phyloP scores from a whole-genome alignment of 1,140 invertebrate genomes.

The Coenobita brevimanus region DNA sequence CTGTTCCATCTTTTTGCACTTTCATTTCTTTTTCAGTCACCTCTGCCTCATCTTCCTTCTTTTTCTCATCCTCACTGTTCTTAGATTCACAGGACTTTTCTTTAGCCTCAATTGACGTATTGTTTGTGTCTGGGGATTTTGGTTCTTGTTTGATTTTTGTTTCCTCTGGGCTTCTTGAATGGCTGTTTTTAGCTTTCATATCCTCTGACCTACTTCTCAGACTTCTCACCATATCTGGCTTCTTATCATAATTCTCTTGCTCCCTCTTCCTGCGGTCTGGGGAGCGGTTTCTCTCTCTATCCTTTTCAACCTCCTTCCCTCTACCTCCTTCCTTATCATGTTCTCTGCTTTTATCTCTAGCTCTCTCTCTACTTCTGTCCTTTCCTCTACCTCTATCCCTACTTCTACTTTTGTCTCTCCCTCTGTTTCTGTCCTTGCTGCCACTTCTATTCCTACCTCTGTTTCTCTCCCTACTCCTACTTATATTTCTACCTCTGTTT shows the following conservation, averaged over 20 bases:
- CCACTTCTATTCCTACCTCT: not conserved
- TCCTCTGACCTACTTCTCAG: too few relatives aligned
- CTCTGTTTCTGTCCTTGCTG: not conserved
- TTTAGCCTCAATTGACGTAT: constrained; percentile 5
- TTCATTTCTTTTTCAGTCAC: constrained; percentile 25
- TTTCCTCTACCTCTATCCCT: too few relatives aligned
- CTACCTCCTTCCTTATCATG: too few relatives aligned
- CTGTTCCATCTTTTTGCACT: constrained; percentile 43
- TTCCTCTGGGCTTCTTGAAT: constrained; percentile 10
- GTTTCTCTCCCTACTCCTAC: constrained; percentile 38
- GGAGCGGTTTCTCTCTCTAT: constrained; percentile 8
- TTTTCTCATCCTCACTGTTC: not conserved
- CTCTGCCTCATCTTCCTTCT: not conserved
- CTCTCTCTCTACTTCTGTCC: too few relatives aligned
- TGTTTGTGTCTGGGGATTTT: constrained; percentile 24
- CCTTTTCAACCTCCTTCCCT: too few relatives aligned
- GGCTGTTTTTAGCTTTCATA: not conserved
- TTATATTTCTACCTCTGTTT: constrained; percentile 12
- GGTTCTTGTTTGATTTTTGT: constrained; percentile 32
- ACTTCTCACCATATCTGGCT: constrained; percentile 12
- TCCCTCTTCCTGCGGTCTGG: too few relatives aligned
- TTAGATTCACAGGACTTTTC: constrained; percentile 3
- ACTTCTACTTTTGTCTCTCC: too few relatives aligned
- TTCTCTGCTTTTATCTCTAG: too few relatives aligned
- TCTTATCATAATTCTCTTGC: too few relatives aligned